Evolutionary conservation across 1,140 invertebrate genomes (phyloP).

Genomic region (Drosophila truncata): DNA sequence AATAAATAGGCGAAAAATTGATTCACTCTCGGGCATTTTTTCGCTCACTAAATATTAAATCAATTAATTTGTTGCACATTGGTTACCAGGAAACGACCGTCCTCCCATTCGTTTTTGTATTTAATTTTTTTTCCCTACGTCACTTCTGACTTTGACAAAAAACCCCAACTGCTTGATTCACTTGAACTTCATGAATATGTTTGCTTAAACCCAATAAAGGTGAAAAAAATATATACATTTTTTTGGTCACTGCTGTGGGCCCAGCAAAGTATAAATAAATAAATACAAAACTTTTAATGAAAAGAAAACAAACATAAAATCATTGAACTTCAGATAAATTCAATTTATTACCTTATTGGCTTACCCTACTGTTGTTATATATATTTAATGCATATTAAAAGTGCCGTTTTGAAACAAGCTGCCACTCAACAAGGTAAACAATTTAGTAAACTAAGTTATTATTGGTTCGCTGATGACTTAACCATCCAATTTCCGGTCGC

Average conservation of each 20-base stretch:
- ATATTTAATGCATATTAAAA: conserved; percentile 12
- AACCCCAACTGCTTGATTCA: conserved; percentile 38
- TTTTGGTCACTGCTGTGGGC: conserved; percentile 27
- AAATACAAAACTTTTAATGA: conserved; percentile 77
- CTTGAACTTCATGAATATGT: conserved; percentile 23
- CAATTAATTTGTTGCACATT: conserved; percentile 50
- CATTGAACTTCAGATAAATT: conserved; percentile 19
- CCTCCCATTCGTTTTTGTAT: conserved; percentile 8
- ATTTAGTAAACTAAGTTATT: conserved; percentile 13
- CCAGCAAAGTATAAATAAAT: conserved; percentile 51
- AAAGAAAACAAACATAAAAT: conserved; percentile 61
- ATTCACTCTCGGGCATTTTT: conserved; percentile 20
- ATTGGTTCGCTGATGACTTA: conserved; percentile 26
- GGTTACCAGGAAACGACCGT: conserved; percentile 53
- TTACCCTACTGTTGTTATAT: conserved; percentile 10
- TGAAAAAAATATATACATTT: conserved; percentile 14
- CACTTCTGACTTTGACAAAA: conserved; percentile 40
- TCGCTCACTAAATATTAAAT: conserved; percentile 49
- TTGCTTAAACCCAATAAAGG: conserved; percentile 31
- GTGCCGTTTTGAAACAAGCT: conserved; percentile 11
- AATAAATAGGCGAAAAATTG: conserved; percentile 34
- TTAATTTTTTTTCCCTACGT: conserved; percentile 25
- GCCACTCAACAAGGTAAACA: conserved; percentile 24
- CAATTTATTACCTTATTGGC: conserved; percentile 33
- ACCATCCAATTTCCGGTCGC: conserved; percentile 62